Evolutionary conservation across 2,888 invertebrate species (phyloP).

Genomic region (Aporophyla nigra): DNA sequence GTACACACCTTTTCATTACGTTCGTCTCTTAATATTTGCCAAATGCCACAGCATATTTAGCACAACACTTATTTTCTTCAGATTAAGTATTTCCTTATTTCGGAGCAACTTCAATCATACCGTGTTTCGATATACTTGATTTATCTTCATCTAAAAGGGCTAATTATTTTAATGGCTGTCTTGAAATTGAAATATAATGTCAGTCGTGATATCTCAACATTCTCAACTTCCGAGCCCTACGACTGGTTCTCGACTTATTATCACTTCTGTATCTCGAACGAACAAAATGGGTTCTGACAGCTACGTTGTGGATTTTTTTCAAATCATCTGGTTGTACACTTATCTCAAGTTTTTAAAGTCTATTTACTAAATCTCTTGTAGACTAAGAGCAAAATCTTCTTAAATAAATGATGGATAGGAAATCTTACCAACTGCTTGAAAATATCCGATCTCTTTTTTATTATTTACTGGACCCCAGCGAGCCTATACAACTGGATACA

Average conservation of each 20-base stretch:
- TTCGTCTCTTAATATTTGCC: background rate
- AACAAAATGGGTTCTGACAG: background rate
- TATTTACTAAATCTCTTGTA: too few relatives aligned
- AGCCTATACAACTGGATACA: too few relatives aligned
- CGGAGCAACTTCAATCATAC: background rate
- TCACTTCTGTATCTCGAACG: constrained; percentile 29
- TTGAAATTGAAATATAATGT: constrained; percentile 65
- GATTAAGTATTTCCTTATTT: constrained; percentile 19
- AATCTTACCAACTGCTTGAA: too few relatives aligned
- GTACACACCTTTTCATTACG: background rate
- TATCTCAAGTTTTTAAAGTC: background rate
- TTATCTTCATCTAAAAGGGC: constrained; percentile 55
- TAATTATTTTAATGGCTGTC: constrained; percentile 59
- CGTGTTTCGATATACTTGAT: constrained; percentile 35
- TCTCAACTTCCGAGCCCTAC: constrained; percentile 59
- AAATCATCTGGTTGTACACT: background rate
- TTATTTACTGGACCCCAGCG: too few relatives aligned
- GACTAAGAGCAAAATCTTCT: too few relatives aligned
- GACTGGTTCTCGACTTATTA: constrained; percentile 42
- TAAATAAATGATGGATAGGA: too few relatives aligned
- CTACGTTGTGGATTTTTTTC: background rate
- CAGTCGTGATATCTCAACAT: constrained; percentile 64
- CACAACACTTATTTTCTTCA: background rate
- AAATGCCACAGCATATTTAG: background rate
- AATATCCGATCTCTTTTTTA: too few relatives aligned